Conservation (phyloP, 2,797 vertebrate genomes). For the Chaunax sp. region DNA sequence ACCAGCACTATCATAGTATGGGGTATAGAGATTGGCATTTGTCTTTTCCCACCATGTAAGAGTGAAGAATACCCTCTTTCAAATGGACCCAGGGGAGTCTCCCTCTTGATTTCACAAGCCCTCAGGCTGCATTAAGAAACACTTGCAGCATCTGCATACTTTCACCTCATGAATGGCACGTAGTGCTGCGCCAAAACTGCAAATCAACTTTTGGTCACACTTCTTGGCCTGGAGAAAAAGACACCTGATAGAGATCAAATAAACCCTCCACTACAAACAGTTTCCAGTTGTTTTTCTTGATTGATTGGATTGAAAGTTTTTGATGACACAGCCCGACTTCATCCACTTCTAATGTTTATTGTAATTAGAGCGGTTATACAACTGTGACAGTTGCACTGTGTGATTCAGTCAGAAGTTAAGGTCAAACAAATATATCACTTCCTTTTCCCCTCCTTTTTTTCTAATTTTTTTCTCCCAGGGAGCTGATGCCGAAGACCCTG, state of each 20-base stretch:
- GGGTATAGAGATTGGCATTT: slow-evolving; percentile 29
- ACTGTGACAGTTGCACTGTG: slow-evolving; percentile 19
- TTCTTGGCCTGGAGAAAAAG: slow-evolving; percentile 26
- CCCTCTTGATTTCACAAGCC: slow-evolving; percentile 47
- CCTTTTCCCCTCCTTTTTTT: slow-evolving; percentile 7
- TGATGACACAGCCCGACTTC: slow-evolving; percentile 33
- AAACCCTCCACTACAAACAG: slow-evolving; percentile 33
- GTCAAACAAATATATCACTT: slow-evolving; percentile 58
- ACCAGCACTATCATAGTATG: slow-evolving; percentile 7
- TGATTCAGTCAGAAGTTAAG: slow-evolving; percentile 16
- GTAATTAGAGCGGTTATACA: slow-evolving; percentile 22
- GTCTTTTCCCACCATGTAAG: slow-evolving; percentile 28
- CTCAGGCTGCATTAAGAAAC: slow-evolving; percentile 43
- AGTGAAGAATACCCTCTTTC: slow-evolving; percentile 48
- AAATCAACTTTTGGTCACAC: slow-evolving; percentile 44
- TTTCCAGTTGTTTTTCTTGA: slow-evolving; percentile 50
- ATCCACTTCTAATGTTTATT: slow-evolving; percentile 47
- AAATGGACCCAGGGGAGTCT: slow-evolving; percentile 59
- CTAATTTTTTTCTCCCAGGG: slow-evolving; percentile 69
- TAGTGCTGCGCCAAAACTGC: not conserved
- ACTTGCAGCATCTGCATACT: slow-evolving; percentile 35
- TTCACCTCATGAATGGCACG: slow-evolving; percentile 24
- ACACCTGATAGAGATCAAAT: slow-evolving; percentile 51
- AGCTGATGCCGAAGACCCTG: slow-evolving; percentile 92
- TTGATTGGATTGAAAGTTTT: slow-evolving; percentile 52